These are phyloP conservation scores for Menura novaehollandiae DNA, from an alignment of 2,113 vertebrate species.

Conservation along the genomic window DNA sequence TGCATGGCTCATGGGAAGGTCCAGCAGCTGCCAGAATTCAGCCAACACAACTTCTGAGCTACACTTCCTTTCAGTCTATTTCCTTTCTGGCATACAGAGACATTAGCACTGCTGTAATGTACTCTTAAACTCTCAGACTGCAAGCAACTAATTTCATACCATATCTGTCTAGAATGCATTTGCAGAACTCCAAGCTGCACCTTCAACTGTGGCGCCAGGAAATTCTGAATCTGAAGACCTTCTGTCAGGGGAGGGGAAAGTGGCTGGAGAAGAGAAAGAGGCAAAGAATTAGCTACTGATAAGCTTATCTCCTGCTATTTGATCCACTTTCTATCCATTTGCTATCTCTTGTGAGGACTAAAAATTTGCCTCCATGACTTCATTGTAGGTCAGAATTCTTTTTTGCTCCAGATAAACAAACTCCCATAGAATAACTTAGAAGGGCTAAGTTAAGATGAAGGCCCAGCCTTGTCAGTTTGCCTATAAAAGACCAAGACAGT, in stretches of 20 bases:
- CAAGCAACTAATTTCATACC: not conserved
- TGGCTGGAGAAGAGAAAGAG: not conserved
- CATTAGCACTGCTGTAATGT: not conserved
- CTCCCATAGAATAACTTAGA: not conserved
- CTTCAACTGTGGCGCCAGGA: not conserved
- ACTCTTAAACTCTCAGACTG: not conserved
- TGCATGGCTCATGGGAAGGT: fast-evolving
- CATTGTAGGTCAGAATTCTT: not conserved
- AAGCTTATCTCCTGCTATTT: not conserved
- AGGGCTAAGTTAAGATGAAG: not conserved
- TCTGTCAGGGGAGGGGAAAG: not conserved
- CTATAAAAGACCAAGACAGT: not conserved
- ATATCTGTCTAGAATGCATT: not conserved
- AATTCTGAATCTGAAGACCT: not conserved
- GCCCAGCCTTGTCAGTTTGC: not conserved
- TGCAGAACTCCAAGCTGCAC: not conserved
- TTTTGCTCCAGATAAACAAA: not conserved
- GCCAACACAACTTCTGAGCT: not conserved
- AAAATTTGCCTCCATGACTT: not conserved
- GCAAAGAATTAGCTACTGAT: not conserved
- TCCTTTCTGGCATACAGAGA: not conserved
- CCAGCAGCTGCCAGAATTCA: not conserved
- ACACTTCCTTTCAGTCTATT: not conserved
- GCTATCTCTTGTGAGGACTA: not conserved
- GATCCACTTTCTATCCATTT: not conserved